These are phyloP conservation scores for Episyrphus balteatus DNA, from an alignment of 1,140 invertebrate genomes.

Conservation along the genomic window DNA sequence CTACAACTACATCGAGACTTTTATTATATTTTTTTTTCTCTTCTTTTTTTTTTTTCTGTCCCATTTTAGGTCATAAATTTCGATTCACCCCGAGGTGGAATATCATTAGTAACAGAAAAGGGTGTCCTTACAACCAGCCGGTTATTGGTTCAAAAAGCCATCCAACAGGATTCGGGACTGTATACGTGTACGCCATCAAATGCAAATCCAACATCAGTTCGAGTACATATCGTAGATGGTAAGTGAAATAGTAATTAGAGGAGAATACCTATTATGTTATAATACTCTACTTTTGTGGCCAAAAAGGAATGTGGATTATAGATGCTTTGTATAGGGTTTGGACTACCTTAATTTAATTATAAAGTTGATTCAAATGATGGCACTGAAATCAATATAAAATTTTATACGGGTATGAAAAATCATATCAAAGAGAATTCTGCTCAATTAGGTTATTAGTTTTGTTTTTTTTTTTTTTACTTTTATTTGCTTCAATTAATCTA, in stretches of 20 bases:
- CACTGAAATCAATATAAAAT: too few species aligned
- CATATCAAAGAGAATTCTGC: too few species aligned
- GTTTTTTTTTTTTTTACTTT: too few species aligned
- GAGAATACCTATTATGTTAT: too few species aligned
- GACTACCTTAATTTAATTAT: too few species aligned
- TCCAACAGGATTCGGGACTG: conserved; percentile 57
- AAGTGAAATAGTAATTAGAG: conserved; percentile 27
- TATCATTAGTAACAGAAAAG: conserved; percentile 69
- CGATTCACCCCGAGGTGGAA: conserved; percentile 63
- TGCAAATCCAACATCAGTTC: conserved; percentile 58
- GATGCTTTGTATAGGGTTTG: too few species aligned
- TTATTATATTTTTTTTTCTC: background rate
- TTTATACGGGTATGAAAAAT: too few species aligned
- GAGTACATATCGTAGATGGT: conserved; percentile 77
- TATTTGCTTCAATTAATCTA: too few species aligned
- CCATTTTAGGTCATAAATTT: conserved; percentile 58
- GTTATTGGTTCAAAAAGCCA: conserved; percentile 66
- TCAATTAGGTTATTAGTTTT: too few species aligned
- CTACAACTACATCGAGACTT: background rate
- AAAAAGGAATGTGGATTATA: too few species aligned
- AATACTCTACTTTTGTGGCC: too few species aligned
- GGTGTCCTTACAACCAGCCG: conserved; percentile 65
- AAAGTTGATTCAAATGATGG: too few species aligned
- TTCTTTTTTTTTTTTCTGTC: conserved; percentile 1
- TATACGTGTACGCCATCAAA: conserved; percentile 71